Evolutionary conservation across 2,888 invertebrate species (phyloP).

Genomic region (Trisateles emortualis): DNA sequence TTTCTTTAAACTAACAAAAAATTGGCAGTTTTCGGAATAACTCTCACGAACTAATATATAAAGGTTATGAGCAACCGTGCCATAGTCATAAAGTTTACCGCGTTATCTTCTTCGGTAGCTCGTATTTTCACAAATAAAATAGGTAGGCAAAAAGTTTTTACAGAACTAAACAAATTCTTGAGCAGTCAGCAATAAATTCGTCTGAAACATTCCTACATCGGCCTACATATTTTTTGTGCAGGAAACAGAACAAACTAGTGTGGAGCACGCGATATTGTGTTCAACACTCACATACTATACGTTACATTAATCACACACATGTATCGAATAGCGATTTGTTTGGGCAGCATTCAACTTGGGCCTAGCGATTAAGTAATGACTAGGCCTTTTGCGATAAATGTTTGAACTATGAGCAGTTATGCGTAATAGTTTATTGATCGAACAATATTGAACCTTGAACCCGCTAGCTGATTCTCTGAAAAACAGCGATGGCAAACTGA

Average conservation of each 20-base stretch:
- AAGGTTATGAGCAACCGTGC: too few relatives aligned
- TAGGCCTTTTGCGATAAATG: neutral
- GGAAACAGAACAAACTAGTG: constrained; percentile 49
- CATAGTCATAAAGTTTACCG: too few relatives aligned
- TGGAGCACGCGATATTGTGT: constrained; percentile 51
- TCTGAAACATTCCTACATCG: constrained; percentile 35
- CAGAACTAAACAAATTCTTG: constrained; percentile 20
- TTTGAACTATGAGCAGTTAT: neutral
- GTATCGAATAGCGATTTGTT: constrained; percentile 24
- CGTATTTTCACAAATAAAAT: too few relatives aligned
- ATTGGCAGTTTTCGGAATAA: too few relatives aligned
- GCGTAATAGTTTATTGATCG: too few relatives aligned
- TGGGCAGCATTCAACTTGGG: neutral
- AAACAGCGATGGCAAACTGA: too few relatives aligned
- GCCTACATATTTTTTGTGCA: constrained; percentile 47
- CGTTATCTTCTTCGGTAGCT: too few relatives aligned
- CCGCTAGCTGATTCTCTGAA: too few relatives aligned
- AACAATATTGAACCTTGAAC: too few relatives aligned
- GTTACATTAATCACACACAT: constrained; percentile 35
- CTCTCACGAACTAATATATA: too few relatives aligned
- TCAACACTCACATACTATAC: constrained; percentile 33
- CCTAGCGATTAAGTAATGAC: neutral
- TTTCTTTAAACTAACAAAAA: too few relatives aligned
- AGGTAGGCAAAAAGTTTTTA: too few relatives aligned
- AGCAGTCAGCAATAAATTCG: constrained; percentile 39